Evolutionary conservation across 1,140 invertebrate genomes (phyloP), one percentile per base, ranked within the genome.

Genomic region (Lasioglossum baleicum): DNA sequence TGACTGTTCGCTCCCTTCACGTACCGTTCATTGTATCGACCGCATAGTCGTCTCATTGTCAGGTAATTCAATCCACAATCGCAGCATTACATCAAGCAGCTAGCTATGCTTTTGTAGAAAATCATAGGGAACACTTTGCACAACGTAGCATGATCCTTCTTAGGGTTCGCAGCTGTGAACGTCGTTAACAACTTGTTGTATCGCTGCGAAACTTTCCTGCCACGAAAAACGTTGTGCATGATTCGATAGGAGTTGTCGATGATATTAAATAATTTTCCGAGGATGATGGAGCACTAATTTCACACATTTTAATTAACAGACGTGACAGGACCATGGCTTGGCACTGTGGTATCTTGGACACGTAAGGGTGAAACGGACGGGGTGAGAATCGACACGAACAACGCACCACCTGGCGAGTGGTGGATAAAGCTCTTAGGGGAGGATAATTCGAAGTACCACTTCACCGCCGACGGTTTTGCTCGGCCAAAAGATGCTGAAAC

Each of bases 331-430:
- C 35, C 17, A 20, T 60, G 31, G 35, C 44, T 22, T 22, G 61
- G 20, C 68, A 69, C 82, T 22, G 20, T 70, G 13, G 83, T 86
- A 2, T 83, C 76, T 40, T 86, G 75, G 84, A 26, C 35, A 35
- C 63, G 63, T 17, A 74, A 80, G 75, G 70, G 80, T 71, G 72
- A 81, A 31, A 20, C 56, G 26, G 69, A 83, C 48, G 83, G 80
- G 66, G 35, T 92, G 75, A 75, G 69, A 66, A 71, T 89, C 53
- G 88, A 87, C 67, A 79, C 87, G 72, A 85, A 84, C 70, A 90
- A 90, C 61, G 80, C 87, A 72, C 86, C 87, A 63, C 26, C 82
- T 58, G 89, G 85, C 61, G 88, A 77, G 63, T 91, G 88, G 90
- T 71, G 81, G 58, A 35, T 90, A 44, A 87, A 88, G 53, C 77